Evolutionary conservation across 2,797 vertebrate genomes (phyloP).

Genomic region (Neomorphus geoffroyi): DNA sequence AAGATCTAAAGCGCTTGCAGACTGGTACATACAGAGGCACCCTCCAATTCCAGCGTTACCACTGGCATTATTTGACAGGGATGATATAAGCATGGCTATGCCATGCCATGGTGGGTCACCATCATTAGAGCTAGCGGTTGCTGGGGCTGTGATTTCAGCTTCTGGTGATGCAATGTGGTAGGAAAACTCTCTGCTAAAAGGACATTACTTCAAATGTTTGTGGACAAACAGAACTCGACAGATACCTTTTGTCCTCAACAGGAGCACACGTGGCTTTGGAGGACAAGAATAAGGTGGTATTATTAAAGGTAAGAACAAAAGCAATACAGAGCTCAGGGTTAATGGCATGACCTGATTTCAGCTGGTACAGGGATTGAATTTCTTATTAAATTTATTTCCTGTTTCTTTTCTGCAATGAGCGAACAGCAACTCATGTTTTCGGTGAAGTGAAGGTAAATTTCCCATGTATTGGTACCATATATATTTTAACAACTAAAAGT

Average conservation of each 20-base stretch:
- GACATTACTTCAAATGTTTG: neutral
- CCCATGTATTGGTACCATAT: neutral
- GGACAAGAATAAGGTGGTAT: accelerated
- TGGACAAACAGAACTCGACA: neutral
- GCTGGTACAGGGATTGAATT: neutral
- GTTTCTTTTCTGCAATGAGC: neutral
- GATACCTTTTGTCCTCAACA: neutral
- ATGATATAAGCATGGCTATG: neutral
- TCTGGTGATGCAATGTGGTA: neutral
- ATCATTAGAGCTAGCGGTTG: neutral
- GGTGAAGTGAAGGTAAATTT: neutral
- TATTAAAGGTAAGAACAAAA: neutral
- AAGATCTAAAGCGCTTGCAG: neutral
- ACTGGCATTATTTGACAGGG: neutral
- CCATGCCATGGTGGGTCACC: neutral
- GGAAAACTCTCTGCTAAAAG: neutral
- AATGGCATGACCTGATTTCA: neutral
- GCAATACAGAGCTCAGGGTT: neutral
- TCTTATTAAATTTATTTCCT: neutral
- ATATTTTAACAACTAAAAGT: neutral
- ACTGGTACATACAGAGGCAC: accelerated
- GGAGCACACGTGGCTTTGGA: neutral
- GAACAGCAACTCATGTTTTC: neutral
- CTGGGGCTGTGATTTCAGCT: neutral
- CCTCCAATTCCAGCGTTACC: neutral